These are phyloP conservation scores for Sesia bembeciformis DNA, from an alignment of 2,888 invertebrate genomes.

Conservation along the genomic window DNA sequence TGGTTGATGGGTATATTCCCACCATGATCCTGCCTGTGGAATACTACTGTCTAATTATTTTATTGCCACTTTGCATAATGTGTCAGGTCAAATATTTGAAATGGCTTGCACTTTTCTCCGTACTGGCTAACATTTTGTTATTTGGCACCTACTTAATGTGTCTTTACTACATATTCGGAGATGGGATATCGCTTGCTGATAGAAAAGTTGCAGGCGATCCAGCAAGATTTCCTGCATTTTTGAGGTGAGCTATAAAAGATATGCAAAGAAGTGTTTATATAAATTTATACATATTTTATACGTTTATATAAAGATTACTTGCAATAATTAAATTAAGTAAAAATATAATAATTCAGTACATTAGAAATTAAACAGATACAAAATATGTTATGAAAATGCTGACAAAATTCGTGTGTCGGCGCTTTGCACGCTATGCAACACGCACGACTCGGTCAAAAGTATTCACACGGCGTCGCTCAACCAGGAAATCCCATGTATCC, in stretches of 20 bases:
- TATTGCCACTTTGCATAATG: constrained; percentile 47
- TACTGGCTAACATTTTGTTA: constrained; percentile 89
- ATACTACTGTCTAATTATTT: constrained; percentile 54
- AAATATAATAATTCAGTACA: too few species aligned
- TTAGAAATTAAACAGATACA: too few species aligned
- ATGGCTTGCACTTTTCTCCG: constrained; percentile 90
- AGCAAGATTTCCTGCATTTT: constrained; percentile 86
- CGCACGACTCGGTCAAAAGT: too few species aligned
- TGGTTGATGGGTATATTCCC: constrained; percentile 51
- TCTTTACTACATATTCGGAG: constrained; percentile 85
- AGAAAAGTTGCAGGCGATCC: constrained; percentile 72
- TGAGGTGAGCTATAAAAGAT: constrained; percentile 64
- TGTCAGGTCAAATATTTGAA: constrained; percentile 82
- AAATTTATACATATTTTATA: too few species aligned
- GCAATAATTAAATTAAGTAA: too few species aligned
- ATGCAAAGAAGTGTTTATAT: too few species aligned
- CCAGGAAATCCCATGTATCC: too few species aligned
- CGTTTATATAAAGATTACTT: too few species aligned
- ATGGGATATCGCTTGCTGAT: constrained; percentile 51
- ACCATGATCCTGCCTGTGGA: constrained; percentile 41
- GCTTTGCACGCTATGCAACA: too few species aligned
- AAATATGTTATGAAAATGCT: too few species aligned
- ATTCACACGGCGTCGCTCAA: too few species aligned
- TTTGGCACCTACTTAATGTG: constrained; percentile 86
- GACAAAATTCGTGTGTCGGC: too few species aligned